phyloP scores from a whole-genome alignment of 2,888 invertebrate genomes.

The Ceraclea dissimilis region DNA sequence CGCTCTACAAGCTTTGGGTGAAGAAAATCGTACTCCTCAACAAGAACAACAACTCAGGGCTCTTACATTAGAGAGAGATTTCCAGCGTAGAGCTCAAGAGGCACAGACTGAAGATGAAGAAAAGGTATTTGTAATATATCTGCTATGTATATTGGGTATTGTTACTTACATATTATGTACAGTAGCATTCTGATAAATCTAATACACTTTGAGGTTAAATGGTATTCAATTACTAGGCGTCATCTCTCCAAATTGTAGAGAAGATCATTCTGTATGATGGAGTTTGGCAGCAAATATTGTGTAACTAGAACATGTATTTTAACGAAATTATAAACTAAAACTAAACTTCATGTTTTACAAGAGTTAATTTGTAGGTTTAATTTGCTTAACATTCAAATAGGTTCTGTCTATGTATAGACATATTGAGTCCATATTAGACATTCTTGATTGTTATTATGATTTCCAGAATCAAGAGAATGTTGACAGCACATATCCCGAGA shows the following conservation, averaged over 20 bases:
- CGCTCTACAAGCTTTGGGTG: conserved; percentile 61
- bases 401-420: no score
- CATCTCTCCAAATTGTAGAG: no score
- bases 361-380: no score
- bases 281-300: no score
- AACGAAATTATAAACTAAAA: no score
- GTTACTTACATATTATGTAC: not conserved
- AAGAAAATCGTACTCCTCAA: conserved; percentile 57
- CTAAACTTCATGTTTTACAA: no score
- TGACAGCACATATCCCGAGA: conserved; percentile 3
- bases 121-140: conserved; percentile 32
- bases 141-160: not conserved
- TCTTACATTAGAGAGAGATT: conserved; percentile 88
- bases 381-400: no score
- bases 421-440: no score
- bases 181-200: no score
- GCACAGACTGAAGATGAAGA: conserved; percentile 62
- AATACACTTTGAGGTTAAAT: no score
- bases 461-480: conserved; percentile 24
- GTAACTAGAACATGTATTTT: no score
- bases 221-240: not conserved
- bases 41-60: conserved; percentile 85
- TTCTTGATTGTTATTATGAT: conserved; percentile 15
- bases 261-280: no score
- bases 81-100: conserved; percentile 84